These are phyloP conservation scores for Catostylus mosaicus DNA, from an alignment of 30 jellyfish, hydroid and myxozoan species.

Conservation along the genomic window DNA sequence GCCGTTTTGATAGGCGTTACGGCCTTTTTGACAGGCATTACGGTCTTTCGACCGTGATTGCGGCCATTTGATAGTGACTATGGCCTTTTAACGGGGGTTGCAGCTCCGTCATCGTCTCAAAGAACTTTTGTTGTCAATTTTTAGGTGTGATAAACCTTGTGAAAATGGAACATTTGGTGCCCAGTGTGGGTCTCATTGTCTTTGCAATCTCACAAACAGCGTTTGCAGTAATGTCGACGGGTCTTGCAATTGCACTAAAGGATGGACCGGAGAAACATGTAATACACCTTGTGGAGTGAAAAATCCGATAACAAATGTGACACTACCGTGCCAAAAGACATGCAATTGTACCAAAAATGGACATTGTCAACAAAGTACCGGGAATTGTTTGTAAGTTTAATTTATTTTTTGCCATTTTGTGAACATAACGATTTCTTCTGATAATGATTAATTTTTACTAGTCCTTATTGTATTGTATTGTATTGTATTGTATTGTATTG, in stretches of 20 bases:
- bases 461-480: not conserved
- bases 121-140: not conserved
- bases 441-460: not conserved
- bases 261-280: conserved; percentile 65
- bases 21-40: not conserved
- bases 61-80: not conserved
- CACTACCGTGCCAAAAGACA: conserved; percentile 51
- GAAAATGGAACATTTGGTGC: conserved; percentile 54
- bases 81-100: not conserved
- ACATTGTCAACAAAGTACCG: conserved; percentile 57
- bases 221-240: conserved; percentile 39
- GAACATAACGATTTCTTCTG: too few relatives aligned
- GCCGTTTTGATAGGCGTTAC: not conserved
- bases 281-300: conserved; percentile 42
- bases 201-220: conserved; percentile 53
- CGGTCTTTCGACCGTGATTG: not conserved
- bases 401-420: not conserved
- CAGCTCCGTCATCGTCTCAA: too few relatives aligned
- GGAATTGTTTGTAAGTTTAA: conserved; percentile 70
- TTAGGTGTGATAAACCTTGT: conserved; percentile 54
- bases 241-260: conserved; percentile 50
- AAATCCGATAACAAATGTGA: conserved; percentile 12
- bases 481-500: not conserved
- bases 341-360: conserved; percentile 82
- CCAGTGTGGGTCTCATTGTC: conserved; percentile 37